Base-by-base conservation (phyloP, 53 echinoderm and acorn worm genomes). In the Crossaster papposus region DNA sequence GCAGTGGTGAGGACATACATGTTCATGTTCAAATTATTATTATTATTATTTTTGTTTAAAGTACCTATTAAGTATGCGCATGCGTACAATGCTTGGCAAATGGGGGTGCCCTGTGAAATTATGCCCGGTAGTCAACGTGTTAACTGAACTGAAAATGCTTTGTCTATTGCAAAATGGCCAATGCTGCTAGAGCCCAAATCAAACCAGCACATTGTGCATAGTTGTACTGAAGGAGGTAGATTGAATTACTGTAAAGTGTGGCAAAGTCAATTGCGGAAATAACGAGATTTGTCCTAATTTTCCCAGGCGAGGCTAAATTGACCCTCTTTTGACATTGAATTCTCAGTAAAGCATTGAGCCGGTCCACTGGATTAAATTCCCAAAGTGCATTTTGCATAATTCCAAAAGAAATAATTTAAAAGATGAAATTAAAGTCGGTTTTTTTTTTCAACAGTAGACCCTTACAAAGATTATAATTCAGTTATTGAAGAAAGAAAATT, bases 261-360 rank as follows among this genome's bases (percentile, higher is more conserved):
- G 68, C 68, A 26, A 44, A 68, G 68, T 68, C 68, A 28, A 1
- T 24, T 28, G 18, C 74, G 34, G 36, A 73, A 73, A 73, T 73
- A 73, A 73, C 35, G 74, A 73, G 74, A 73, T 73, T 73, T 73
- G 18, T 36, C 18, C 33, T 34, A 36, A 34, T 33, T 73, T 36
- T 73, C 74, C 20, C 14, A 33, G 35, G 15, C 33, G 34, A 28
- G 33, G 32, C 33, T 36, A 32, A 36, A 73, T 73, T n/a, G n/a
- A 2, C 34, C 33, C 74, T 32, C 3, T 9, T 14, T 2, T 13
- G 36, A 33, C 33, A 73, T 73, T 73, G 1, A 14, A 20, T 34
- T 73, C 28, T 73, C 74, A 28, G 1, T 73, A 36, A 36, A 2
- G 74, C 74, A 14, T 73, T 4, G 35, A 2, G 17, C 11, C 74